Conservation (phyloP, 1,140 invertebrate genomes). For the Ips typographus region DNA sequence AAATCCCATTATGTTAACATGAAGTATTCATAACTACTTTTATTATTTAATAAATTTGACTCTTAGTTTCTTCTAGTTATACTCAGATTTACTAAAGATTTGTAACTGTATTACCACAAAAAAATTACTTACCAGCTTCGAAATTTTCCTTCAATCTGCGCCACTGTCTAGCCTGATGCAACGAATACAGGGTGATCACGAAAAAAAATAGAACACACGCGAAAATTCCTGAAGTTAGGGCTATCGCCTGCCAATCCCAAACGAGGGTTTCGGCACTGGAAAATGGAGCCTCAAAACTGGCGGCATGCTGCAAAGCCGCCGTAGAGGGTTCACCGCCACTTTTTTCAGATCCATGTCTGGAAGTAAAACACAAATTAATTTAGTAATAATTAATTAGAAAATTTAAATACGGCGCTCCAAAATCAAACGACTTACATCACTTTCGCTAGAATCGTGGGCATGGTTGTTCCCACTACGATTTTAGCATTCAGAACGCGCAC, state of each 20-base stretch:
- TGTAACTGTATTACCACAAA: neutral
- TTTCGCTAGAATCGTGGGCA: slow-evolving; percentile 7
- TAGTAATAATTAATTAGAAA: neutral
- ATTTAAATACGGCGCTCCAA: neutral
- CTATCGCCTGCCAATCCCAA: slow-evolving; percentile 65
- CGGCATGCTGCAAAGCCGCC: slow-evolving; percentile 31
- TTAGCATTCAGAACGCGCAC: slow-evolving; percentile 22
- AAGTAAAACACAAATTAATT: neutral
- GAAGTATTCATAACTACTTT: too few species aligned
- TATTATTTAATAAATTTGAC: too few species aligned
- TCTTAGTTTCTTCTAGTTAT: neutral
- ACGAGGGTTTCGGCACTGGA: slow-evolving; percentile 49
- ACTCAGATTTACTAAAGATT: neutral
- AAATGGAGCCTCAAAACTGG: slow-evolving; percentile 48
- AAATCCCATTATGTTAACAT: too few species aligned
- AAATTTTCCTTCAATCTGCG: slow-evolving; percentile 51
- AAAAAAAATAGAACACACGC: slow-evolving; percentile 67
- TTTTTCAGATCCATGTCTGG: slow-evolving; percentile 26
- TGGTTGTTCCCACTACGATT: neutral
- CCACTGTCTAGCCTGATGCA: slow-evolving; percentile 65
- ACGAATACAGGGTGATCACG: slow-evolving; percentile 62
- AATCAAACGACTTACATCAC: slow-evolving; percentile 14
- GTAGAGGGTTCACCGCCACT: neutral
- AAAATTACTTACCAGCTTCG: slow-evolving; percentile 49
- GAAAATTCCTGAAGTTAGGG: slow-evolving; percentile 60